Base-by-base conservation (phyloP, 2,113 vertebrate genomes). In the Panurus biarmicus region DNA sequence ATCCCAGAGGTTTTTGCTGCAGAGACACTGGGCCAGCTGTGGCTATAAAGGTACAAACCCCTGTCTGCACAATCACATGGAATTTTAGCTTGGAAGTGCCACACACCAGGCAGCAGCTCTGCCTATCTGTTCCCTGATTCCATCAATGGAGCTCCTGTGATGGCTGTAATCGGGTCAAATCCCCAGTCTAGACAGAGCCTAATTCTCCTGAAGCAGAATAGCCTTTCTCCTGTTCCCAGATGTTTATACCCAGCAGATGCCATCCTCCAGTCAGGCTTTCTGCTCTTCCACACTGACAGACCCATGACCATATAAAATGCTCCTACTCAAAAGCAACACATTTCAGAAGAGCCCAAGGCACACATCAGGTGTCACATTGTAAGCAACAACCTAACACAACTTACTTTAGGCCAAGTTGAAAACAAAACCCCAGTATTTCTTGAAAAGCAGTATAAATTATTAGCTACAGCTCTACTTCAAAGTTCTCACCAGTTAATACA, bases 111-210 rank as follows among this genome's bases (percentile, higher is more conserved):
- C 54, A 80, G 79, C 65, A 89, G 61, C 65, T 90, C 33, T 83
- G 92, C 60, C 72, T 18, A 62, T 75, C 80, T 79, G 58, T 21
- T 38, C 76, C 51, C 51, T 10, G 71, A 77, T 23, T 48, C 29
- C 61, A 72, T 69, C 90, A 61, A 53, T 53, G 75, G 75, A 69
- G 31, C 38, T 77, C 70, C 81, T 91, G 65, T n/a, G 81, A 89
- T 36, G 65, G 81, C 75, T 65, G 54, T 97, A 96, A 97, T 97
- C 90, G 33, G 93, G 84, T 92, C 91, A 97, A 96, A 97, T 97
- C 95, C 95, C 50, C 87, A 95, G 95, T 96, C 96, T 97, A 97
- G 96, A 97, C 96, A 97, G 87, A 89, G 73, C 56, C 94, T 96
- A 97, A 97, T 97, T 96, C 95, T 95, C 89, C 85, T 54, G 83